Evolutionary conservation across 2,797 vertebrate genomes (phyloP).

Genomic region (Paedocypris micromegethes): DNA sequence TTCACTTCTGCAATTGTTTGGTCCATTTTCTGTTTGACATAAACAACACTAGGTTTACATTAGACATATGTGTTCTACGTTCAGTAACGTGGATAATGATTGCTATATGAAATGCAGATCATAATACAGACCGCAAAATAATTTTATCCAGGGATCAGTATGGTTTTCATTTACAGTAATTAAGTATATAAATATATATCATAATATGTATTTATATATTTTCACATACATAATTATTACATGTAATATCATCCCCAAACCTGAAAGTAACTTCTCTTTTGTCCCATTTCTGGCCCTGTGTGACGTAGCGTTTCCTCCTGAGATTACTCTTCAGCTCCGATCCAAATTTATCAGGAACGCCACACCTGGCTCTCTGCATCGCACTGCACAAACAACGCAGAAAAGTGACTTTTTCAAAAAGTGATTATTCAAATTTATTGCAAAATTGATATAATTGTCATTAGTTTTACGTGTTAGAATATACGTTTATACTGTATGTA

Average conservation of each 20-base stretch:
- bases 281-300: constrained; percentile 88
- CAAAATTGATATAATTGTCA: too few relatives aligned
- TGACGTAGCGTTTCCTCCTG: constrained; percentile 82
- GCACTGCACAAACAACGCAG: constrained; percentile 62
- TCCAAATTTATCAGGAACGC: constrained; percentile 88
- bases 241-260: constrained; percentile 55
- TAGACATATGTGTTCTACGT: too few relatives aligned
- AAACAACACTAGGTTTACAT: too few relatives aligned
- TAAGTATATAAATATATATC: too few relatives aligned
- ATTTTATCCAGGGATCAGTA: too few relatives aligned
- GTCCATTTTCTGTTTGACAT: background rate
- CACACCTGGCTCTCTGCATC: constrained; percentile 83
- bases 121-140: too few relatives aligned
- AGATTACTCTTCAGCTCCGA: constrained; percentile 83
- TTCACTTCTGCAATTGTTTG: background rate
- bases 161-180: too few relatives aligned
- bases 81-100: too few relatives aligned
- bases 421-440: background rate
- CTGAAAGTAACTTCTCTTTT: constrained; percentile 85
- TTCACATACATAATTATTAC: background rate
- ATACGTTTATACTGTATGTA: too few relatives aligned
- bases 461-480: too few relatives aligned
- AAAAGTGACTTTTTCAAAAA: background rate
- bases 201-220: too few relatives aligned
- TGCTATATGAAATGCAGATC: too few relatives aligned